These are phyloP conservation scores for Operophtera brumata DNA, from an alignment of 2,888 invertebrate species.

Conservation along the genomic window DNA sequence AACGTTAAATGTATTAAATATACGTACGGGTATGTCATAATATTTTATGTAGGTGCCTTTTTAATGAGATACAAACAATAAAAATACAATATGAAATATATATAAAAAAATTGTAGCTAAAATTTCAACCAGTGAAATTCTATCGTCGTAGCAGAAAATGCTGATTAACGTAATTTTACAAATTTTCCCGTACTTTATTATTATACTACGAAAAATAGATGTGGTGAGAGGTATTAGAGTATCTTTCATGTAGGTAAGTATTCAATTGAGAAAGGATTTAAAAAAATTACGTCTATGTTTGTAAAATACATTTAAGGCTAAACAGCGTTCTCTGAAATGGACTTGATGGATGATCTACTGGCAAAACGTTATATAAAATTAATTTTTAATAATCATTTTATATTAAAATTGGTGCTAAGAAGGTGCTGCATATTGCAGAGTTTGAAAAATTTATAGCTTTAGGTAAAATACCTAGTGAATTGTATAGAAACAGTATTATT, in stretches of 20 bases:
- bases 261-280: no score
- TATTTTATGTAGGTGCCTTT: constrained; percentile 1
- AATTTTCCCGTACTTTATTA: background rate
- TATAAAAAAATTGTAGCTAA: background rate
- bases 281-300: no score
- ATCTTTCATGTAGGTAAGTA: no score
- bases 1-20: constrained; percentile 3
- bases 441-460: constrained; percentile 7
- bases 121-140: constrained; percentile 2
- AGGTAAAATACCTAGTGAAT: constrained; percentile 24
- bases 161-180: background rate
- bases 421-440: constrained; percentile 50
- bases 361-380: no score
- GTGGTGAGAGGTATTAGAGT: no score
- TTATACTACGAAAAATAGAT: background rate
- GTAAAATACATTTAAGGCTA: background rate
- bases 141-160: background rate
- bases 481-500: constrained; percentile 60
- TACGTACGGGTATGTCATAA: constrained; percentile 19
- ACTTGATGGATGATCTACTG: no score
- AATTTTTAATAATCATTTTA: background rate
- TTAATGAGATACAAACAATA: background rate
- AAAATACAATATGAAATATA: background rate
- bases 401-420: constrained; percentile 51
- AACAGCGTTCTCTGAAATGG: background rate